These are phyloP conservation scores for Recurvirostra avosetta DNA, from an alignment of 2,113 vertebrate species.

Conservation along the genomic window DNA sequence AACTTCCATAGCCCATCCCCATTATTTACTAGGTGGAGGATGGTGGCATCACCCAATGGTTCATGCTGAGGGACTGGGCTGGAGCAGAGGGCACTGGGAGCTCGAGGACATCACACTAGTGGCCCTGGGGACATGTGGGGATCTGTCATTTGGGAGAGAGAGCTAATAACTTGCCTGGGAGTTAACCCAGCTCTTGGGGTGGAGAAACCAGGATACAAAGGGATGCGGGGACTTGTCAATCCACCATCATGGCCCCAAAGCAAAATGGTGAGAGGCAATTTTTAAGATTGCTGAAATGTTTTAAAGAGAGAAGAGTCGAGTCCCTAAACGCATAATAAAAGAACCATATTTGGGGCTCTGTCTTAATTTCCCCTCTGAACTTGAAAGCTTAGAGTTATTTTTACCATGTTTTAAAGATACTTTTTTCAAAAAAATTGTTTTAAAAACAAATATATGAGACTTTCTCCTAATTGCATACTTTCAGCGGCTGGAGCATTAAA, in stretches of 20 bases:
- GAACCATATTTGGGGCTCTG: neutral
- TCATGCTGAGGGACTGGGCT: neutral
- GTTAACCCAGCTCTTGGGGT: neutral
- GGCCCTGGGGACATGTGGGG: rapidly evolving
- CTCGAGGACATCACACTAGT: neutral
- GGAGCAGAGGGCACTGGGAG: neutral
- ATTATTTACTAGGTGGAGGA: neutral
- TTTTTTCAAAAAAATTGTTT: neutral
- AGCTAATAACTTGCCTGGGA: neutral
- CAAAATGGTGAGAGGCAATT: neutral
- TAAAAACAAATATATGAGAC: neutral
- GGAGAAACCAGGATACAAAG: neutral
- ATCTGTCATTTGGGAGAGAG: neutral
- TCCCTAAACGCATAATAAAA: neutral
- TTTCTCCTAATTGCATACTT: neutral
- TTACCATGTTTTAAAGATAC: neutral
- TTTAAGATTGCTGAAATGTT: neutral
- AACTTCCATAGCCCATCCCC: neutral
- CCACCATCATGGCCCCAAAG: neutral
- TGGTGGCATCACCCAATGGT: neutral
- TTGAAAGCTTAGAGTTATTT: neutral
- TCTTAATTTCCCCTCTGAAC: neutral
- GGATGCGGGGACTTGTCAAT: neutral
- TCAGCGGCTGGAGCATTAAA: neutral
- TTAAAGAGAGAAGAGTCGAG: neutral